These are phyloP conservation scores for Homarus americanus DNA, from an alignment of 1,140 invertebrate genomes.

Conservation along the genomic window DNA sequence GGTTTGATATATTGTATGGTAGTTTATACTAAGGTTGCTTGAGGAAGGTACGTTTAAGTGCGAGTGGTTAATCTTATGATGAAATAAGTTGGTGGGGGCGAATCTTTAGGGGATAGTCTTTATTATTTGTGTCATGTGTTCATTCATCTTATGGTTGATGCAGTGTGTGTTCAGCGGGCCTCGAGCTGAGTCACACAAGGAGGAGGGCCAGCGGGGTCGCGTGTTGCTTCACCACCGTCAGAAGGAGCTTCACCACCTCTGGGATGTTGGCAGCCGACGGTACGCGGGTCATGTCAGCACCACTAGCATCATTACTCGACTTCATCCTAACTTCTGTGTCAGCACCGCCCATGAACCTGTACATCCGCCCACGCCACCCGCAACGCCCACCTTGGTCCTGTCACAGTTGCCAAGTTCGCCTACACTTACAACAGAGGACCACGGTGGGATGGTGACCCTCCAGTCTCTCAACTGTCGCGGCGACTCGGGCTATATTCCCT, in stretches of 20 bases:
- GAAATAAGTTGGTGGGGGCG: too few species aligned
- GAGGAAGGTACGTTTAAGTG: too few species aligned
- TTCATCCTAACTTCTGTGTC: neutral
- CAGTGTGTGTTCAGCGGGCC: neutral
- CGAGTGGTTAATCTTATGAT: too few species aligned
- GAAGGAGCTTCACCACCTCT: too few species aligned
- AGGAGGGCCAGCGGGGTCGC: neutral
- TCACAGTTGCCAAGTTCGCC: neutral
- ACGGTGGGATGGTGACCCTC: constrained; percentile 40
- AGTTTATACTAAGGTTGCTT: too few species aligned
- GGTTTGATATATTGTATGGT: too few species aligned
- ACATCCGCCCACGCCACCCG: constrained; percentile 1
- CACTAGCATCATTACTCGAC: neutral
- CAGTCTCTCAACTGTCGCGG: constrained; percentile 30
- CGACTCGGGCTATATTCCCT: constrained; percentile 46
- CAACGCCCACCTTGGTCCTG: neutral
- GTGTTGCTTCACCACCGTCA: neutral
- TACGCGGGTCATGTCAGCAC: neutral
- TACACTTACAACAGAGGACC: neutral
- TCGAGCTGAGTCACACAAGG: neutral
- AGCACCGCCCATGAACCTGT: neutral
- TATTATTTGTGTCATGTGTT: too few species aligned
- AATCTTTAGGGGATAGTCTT: too few species aligned
- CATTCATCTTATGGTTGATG: neutral
- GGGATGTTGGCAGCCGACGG: neutral